Evolutionary conservation across 2,888 invertebrate genomes (phyloP), one percentile per base, ranked within the genome.

Genomic region (Volucella inanis): DNA sequence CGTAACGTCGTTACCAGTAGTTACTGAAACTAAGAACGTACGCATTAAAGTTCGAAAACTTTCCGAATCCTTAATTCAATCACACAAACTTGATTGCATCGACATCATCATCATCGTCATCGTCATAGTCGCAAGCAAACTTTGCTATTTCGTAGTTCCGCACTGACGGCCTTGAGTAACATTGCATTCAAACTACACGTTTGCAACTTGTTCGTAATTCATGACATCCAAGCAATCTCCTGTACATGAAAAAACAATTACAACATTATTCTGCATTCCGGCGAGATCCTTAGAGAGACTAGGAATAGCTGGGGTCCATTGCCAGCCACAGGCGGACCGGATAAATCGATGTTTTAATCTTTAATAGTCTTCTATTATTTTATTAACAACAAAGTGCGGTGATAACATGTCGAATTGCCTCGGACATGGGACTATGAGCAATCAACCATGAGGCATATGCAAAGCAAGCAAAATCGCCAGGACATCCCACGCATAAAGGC

Each of bases 171-270:
- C 84, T 79, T 79, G 79, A 65, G 57, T 54, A 52, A 45, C 12
- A 67, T 18, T 47, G 55, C 59, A 79, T 75, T 79, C 71, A 65
- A 70, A 18, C 54, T 43, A 47, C 82, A 77, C 59, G 49, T 76
- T 68, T 22, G 22, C 81, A 71, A 83, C 74, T 75, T 74, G 71
- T 75, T 84, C 75, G 84, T 84, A 70, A 84, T 59, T 84, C 84
- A 84, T 80, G 84, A 55, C 79, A 75, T 79, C 65, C 31, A 43
- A 70, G 68, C 74, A 84, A 80, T 80, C 75, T 75, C 64, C n/a
- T 57, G 75, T 79, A 79, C 84, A 84, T 84, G 84, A 70, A 79
- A 84, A 84, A 79, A 84, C 79, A 84, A 84, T 84, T 79, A 84
- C 84, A 84, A 84, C 80, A 84, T 67, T 76, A 80, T 84, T 84